Percentiles rank a stretch among this genome's conserved stretches.
These are phyloP conservation scores for Lutjanus erythropterus DNA, from an alignment of 2,113 vertebrate genomes.

Conservation along the genomic window DNA sequence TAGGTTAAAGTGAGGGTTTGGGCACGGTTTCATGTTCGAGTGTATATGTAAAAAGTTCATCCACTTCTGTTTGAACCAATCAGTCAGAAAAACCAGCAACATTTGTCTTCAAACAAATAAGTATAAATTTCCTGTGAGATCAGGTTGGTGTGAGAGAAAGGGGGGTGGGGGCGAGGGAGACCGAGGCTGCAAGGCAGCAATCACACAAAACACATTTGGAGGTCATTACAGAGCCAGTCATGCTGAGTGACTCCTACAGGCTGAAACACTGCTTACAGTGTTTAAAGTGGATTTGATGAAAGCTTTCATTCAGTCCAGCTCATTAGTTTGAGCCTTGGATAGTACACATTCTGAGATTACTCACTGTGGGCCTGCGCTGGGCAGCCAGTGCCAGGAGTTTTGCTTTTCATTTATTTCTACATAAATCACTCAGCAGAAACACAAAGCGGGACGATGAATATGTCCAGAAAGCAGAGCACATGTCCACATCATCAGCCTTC, in stretches of 20 bases:
- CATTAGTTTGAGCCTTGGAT: slow-evolving; percentile 77
- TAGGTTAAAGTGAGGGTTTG: too few species aligned
- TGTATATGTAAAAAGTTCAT: neutral
- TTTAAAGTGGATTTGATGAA: slow-evolving; percentile 80
- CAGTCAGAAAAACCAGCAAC: neutral
- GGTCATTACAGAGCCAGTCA: slow-evolving; percentile 77
- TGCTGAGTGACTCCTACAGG: slow-evolving; percentile 76
- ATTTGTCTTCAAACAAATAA: slow-evolving; percentile 36
- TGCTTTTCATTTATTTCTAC: slow-evolving; percentile 62
- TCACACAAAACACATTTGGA: slow-evolving; percentile 82
- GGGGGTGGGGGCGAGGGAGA: neutral
- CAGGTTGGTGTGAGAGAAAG: slow-evolving; percentile 26
- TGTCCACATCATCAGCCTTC: slow-evolving; percentile 18
- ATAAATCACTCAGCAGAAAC: slow-evolving; percentile 63
- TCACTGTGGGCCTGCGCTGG: slow-evolving; percentile 36
- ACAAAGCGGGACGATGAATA: slow-evolving; percentile 32
- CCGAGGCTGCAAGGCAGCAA: slow-evolving; percentile 49
- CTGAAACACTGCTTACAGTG: slow-evolving; percentile 70
- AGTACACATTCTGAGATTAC: slow-evolving; percentile 63
- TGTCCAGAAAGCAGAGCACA: slow-evolving; percentile 39
- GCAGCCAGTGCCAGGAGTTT: slow-evolving; percentile 49
- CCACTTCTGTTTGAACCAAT: neutral
- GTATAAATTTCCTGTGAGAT: slow-evolving; percentile 45
- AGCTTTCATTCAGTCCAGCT: slow-evolving; percentile 74
- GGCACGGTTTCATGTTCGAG: neutral